Evolutionary conservation across 2,113 vertebrate species (phyloP).

Genomic region (Osmerus mordax): DNA sequence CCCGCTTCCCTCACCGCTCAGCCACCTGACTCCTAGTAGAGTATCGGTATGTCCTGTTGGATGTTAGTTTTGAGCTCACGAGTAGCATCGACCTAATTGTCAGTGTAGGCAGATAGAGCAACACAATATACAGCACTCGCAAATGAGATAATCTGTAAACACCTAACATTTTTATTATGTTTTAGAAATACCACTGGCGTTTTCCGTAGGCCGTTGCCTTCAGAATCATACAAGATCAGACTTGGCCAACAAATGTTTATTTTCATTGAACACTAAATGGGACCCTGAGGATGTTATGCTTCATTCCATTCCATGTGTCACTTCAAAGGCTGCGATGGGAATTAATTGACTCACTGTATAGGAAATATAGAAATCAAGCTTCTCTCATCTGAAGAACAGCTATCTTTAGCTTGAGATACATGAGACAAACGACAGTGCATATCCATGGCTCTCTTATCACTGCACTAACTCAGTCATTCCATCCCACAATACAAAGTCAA

Average conservation of each 20-base stretch:
- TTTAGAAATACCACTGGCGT: slow-evolving; percentile 49
- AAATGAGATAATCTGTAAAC: slow-evolving; percentile 38
- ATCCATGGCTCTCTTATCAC: too few species aligned
- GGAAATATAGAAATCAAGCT: slow-evolving; percentile 13
- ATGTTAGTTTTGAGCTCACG: slow-evolving; percentile 17
- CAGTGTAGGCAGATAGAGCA: slow-evolving; percentile 24
- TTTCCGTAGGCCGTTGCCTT: slow-evolving; percentile 51
- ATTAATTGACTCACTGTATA: slow-evolving; percentile 40
- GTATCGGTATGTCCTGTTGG: neutral
- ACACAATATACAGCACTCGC: slow-evolving; percentile 41
- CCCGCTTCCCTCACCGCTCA: too few species aligned
- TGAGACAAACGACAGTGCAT: too few species aligned
- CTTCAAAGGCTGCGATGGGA: slow-evolving; percentile 62
- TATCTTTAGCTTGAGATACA: neutral
- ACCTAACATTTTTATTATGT: slow-evolving; percentile 57
- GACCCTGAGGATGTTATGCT: slow-evolving; percentile 64
- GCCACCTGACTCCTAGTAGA: too few species aligned
- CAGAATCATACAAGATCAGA: slow-evolving; percentile 58
- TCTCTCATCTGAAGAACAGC: slow-evolving; percentile 23
- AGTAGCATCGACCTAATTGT: slow-evolving; percentile 23
- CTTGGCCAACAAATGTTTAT: slow-evolving; percentile 66
- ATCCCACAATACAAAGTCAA: too few species aligned
- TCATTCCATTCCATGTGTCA: slow-evolving; percentile 58
- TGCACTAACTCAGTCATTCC: too few species aligned
- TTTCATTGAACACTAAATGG: slow-evolving; percentile 63